Base-by-base conservation (phyloP, 2,113 vertebrate genomes). In the Planiliza haematocheilus region DNA sequence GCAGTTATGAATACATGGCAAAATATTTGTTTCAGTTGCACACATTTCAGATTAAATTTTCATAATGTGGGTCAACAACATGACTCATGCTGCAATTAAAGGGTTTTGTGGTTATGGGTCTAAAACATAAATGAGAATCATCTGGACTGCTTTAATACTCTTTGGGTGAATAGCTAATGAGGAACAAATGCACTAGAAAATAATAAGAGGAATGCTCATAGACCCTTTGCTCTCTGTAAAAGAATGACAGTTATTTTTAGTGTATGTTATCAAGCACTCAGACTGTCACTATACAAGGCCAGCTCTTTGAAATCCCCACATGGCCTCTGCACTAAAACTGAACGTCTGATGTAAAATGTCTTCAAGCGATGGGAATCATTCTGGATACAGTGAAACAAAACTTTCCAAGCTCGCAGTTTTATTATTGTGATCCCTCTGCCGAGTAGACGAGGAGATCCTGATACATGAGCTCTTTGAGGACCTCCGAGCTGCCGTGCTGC, bases 311-410 rank as follows among this genome's bases (percentile, higher is more conserved):
- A 65, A 67, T 34, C 70, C 46, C 11, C 36, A 8, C 39, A 46
- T 63, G 36, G 38, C 24, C 39, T 10, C 20, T 17, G 21, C 41
- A 38, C n/a, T 45, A 65, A 46, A 82, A 66, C 2, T 1, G 10
- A 42, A 41, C 8, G 16, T 68, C 50, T 53, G 52, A 52, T 45
- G 18, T 18, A 36, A 74, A 66, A 70, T 51, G 70, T 60, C 30
- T 48, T 0, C 12, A 12, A 50, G 39, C 43, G 17, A 55, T 60
- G 37, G 12, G 39, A 63, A 60, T 74, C 17, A 58, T 21, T 79
- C 49, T 66, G 70, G 72, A 76, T 72, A 34, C 49, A 75, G 66
- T 53, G 49, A 61, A 78, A 71, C 12, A 55, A 77, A 55, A 76
- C 21, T 56, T 79, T 82, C 36, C 57, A 52, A 41, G 38, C 50